Percentiles rank a stretch among this genome's conserved stretches.
Conservation (phyloP, 2,797 vertebrate genomes). For the Enteromius trimaculatus region DNA sequence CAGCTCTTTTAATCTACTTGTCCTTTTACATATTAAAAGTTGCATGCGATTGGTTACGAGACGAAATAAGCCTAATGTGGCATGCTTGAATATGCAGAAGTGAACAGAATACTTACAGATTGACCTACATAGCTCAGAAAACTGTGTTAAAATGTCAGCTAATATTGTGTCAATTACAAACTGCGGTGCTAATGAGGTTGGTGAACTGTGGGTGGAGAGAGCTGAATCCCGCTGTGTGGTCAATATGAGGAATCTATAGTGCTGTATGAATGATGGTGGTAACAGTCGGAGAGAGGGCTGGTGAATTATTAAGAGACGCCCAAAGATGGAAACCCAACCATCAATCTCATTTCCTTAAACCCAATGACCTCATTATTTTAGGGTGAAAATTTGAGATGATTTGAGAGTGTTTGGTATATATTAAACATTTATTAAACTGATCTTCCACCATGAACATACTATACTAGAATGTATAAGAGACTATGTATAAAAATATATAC, state of each 20-base stretch:
- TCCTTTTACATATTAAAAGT: not conserved
- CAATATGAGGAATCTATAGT: conserved; percentile 56
- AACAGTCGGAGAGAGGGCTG: conserved; percentile 21
- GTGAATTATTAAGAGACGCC: conserved; percentile 62
- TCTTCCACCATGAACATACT: not conserved
- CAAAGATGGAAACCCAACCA: conserved; percentile 43
- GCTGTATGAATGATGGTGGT: conserved; percentile 48
- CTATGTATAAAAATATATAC: not conserved
- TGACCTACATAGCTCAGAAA: conserved; percentile 31
- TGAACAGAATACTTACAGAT: not conserved
- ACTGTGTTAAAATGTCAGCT: conserved; percentile 20
- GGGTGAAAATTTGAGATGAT: not conserved
- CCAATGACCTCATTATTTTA: conserved; percentile 43
- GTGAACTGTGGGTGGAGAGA: conserved; percentile 38
- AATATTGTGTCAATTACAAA: conserved; percentile 20
- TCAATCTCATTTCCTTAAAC: conserved; percentile 29
- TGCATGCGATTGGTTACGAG: not conserved
- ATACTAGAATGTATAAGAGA: not conserved
- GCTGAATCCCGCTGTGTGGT: conserved; percentile 47
- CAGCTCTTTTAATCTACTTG: not conserved
- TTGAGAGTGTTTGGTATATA: not conserved
- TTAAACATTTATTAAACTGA: not conserved
- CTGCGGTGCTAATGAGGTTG: conserved; percentile 39
- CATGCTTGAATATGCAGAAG: not conserved
- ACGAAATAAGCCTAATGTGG: not conserved